Evolutionary conservation across 2,888 invertebrate species (phyloP).

Genomic region (Drosophila borborema): DNA sequence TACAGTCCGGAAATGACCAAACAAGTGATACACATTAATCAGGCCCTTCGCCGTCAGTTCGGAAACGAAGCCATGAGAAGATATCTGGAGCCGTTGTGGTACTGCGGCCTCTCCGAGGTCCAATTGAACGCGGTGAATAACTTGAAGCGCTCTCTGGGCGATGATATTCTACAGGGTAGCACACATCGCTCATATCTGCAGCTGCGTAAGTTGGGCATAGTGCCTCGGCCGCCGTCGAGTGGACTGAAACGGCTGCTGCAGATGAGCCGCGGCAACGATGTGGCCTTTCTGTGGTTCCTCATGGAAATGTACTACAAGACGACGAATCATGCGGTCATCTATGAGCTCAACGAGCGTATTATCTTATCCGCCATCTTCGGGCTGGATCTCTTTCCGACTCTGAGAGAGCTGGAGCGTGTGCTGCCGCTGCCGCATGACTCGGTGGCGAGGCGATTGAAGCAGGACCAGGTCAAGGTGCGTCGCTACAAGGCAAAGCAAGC

Average conservation of each 20-base stretch:
- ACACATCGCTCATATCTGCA: constrained; percentile 56
- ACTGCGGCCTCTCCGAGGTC: constrained; percentile 73
- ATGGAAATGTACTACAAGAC: constrained; percentile 80
- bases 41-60: constrained; percentile 10
- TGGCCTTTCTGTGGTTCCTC: constrained; percentile 84
- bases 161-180: constrained; percentile 78
- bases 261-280: constrained; percentile 81
- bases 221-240: constrained; percentile 55
- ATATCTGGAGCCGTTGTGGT: constrained; percentile 76
- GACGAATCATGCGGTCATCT: constrained; percentile 32
- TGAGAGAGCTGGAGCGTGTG: constrained; percentile 80
- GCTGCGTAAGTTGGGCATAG: constrained; percentile 71
- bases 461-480: not conserved
- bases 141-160: constrained; percentile 63
- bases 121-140: constrained; percentile 71
- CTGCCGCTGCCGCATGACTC: constrained; percentile 70
- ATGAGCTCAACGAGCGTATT: constrained; percentile 81
- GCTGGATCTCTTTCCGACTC: constrained; percentile 81
- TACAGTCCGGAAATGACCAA: constrained; percentile 1
- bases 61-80: not conserved
- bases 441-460: constrained; percentile 17
- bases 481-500: not conserved
- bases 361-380: constrained; percentile 81
- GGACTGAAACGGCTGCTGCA: constrained; percentile 60
- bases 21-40: constrained; percentile 28